Evolutionary conservation across 2,113 vertebrate species (phyloP).

Genomic region (Aegithalos caudatus): DNA sequence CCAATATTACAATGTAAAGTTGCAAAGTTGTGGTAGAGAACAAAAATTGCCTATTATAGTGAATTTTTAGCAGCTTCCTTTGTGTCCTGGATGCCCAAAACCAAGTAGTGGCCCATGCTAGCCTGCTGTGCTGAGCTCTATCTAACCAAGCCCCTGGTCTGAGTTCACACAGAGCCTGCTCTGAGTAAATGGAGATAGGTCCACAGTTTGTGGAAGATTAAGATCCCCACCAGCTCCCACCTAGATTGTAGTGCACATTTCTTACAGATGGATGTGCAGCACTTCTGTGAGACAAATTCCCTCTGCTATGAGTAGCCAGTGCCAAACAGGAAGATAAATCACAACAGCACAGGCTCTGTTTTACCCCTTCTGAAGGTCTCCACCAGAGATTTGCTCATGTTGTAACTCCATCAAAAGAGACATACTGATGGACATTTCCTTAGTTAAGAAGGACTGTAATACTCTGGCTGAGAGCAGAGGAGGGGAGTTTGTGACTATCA

Average conservation of each 20-base stretch:
- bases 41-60: not conserved
- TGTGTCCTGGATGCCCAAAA: not conserved
- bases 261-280: not conserved
- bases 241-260: not conserved
- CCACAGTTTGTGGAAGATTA: not conserved
- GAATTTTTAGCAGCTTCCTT: not conserved
- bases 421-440: not conserved
- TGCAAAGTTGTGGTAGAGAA: not conserved
- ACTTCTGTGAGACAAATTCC: not conserved
- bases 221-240: not conserved
- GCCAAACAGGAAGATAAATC: not conserved
- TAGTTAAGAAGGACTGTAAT: not conserved
- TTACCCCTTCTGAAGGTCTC: not conserved
- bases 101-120: not conserved
- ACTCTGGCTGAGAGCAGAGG: not conserved
- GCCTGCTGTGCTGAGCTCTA: not conserved
- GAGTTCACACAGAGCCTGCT: rapidly evolving
- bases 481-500: not conserved
- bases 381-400: not conserved
- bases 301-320: not conserved
- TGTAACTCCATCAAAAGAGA: not conserved
- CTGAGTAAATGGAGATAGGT: not conserved
- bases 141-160: not conserved
- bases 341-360: not conserved
- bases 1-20: not conserved